Base-by-base conservation (phyloP, 2,888 invertebrate genomes). In the Melinopterus prodromus region DNA sequence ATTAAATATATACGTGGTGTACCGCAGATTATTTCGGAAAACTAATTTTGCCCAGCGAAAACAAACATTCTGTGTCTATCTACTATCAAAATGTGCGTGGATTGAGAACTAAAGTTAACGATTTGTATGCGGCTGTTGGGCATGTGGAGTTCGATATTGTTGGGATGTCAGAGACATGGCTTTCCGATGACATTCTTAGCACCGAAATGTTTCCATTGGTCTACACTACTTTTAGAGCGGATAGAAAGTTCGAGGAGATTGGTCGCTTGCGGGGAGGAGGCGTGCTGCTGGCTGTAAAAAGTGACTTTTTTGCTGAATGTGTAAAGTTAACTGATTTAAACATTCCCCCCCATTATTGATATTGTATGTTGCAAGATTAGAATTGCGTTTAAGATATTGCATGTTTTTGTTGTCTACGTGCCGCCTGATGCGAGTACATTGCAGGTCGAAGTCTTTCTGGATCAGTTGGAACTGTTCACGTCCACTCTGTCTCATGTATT, bases 81-180 rank as follows among this genome's bases (percentile, higher is more conserved):
- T 53, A 53, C 5, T 53, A 53, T 12, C 53, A 53, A 12, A 53
- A 53, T 53, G 53, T 53, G 1, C 53, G 53, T 53, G 53, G 53
- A 1, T 53, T 53, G 5, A 53, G 53, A 53, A 53, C 53, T 9
- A 53, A 53, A 4, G 12, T 12, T 53, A 53, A 53, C 12, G 12
- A 53, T 53, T 12, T 53, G 12, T 12, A 53, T 53, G 9, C 12
- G 5, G 53, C 53, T 53, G 53, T 53, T 53, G 12, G 53, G 7
- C 9, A 53, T 0, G 5, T n/a, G 9, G 38, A 76, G n/a, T 76
- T 76, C n/a, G 76, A 76, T 76, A 12, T 76, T 6, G n/a, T 36
- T 3, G 16, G 53, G 6, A 16, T 76, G 9, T 36, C 76, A n/a
- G 76, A 76, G 37, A 76, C 76, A 3, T 76, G 76, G 76, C 38